Conservation (phyloP, 2,113 vertebrate species). For the Bos indicus region DNA sequence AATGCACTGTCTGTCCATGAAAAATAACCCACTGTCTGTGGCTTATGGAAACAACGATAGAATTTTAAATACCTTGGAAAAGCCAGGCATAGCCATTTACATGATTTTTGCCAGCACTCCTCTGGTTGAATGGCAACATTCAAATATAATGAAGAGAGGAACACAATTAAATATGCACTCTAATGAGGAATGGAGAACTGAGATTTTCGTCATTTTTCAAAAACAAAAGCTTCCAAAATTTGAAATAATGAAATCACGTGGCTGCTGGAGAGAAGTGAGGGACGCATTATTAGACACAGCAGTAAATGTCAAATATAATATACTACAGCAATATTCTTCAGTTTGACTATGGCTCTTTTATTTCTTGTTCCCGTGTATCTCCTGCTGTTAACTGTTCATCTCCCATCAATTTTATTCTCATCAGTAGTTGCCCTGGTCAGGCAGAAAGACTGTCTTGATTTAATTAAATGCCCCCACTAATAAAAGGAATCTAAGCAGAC, state of each 20-base stretch:
- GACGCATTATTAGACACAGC: conserved; percentile 43
- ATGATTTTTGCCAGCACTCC: conserved; percentile 12
- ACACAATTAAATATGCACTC: conserved; percentile 69
- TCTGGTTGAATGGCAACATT: conserved; percentile 43
- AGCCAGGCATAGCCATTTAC: conserved; percentile 41
- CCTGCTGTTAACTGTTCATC: conserved; percentile 69
- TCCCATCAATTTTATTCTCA: conserved; percentile 62
- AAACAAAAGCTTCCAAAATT: conserved; percentile 66
- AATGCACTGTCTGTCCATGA: conserved; percentile 74
- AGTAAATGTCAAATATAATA: conserved; percentile 66
- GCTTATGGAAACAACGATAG: conserved; percentile 70
- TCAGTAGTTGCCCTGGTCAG: conserved; percentile 44
- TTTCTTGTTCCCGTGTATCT: conserved; percentile 34
- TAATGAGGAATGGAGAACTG: conserved; percentile 63
- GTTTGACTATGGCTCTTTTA: conserved; percentile 65
- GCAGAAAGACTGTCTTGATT: conserved; percentile 18
- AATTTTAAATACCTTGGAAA: conserved; percentile 80
- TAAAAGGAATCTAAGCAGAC: background rate
- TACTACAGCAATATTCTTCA: conserved; percentile 56
- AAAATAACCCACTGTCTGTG: conserved; percentile 80
- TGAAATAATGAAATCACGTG: conserved; percentile 56
- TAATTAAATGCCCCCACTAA: conserved; percentile 57
- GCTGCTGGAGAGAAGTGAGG: background rate
- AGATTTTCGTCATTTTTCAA: conserved; percentile 43
- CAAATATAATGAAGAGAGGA: conserved; percentile 51